phyloP scores from a whole-genome alignment of 2,888 invertebrate species.

The Magallana nippona region DNA sequence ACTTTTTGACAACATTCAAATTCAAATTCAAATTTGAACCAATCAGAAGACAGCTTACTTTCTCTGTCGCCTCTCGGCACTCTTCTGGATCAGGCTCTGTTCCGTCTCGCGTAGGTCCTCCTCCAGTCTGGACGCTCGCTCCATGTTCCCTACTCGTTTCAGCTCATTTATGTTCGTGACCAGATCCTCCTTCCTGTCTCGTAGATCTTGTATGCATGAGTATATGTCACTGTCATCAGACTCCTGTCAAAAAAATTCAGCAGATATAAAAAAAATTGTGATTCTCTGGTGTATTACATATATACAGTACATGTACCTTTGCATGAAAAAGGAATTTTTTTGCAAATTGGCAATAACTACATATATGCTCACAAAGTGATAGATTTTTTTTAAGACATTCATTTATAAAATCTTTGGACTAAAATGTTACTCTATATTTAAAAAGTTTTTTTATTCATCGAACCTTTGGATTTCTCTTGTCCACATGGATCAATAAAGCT shows the following conservation, averaged over 20 bases:
- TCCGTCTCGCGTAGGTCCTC: slow-evolving; percentile 69
- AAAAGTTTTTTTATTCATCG: slow-evolving; percentile 32
- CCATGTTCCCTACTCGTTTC: slow-evolving; percentile 64
- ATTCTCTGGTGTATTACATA: too few relatives aligned
- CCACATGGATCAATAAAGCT: slow-evolving; percentile 91
- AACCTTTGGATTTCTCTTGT: slow-evolving; percentile 83
- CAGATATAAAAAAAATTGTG: too few relatives aligned
- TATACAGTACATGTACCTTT: too few relatives aligned
- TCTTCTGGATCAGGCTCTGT: slow-evolving; percentile 71
- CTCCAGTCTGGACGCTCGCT: slow-evolving; percentile 57
- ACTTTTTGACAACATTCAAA: not conserved
- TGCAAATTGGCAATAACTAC: too few relatives aligned
- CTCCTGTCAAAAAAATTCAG: slow-evolving; percentile 60
- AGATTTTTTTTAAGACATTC: too few relatives aligned
- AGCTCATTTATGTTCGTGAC: slow-evolving; percentile 68
- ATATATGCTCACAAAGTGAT: too few relatives aligned
- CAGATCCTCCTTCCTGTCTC: slow-evolving; percentile 73
- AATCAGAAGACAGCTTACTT: slow-evolving; percentile 64
- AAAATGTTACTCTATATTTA: too few relatives aligned
- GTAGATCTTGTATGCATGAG: slow-evolving; percentile 76
- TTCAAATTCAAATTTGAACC: not conserved
- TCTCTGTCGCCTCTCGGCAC: slow-evolving; percentile 71
- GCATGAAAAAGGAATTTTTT: too few relatives aligned
- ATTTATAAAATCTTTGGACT: too few relatives aligned
- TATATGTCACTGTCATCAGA: slow-evolving; percentile 78